Conservation (phyloP, 2,888 invertebrate species). For the Zaprionus lineosus region DNA sequence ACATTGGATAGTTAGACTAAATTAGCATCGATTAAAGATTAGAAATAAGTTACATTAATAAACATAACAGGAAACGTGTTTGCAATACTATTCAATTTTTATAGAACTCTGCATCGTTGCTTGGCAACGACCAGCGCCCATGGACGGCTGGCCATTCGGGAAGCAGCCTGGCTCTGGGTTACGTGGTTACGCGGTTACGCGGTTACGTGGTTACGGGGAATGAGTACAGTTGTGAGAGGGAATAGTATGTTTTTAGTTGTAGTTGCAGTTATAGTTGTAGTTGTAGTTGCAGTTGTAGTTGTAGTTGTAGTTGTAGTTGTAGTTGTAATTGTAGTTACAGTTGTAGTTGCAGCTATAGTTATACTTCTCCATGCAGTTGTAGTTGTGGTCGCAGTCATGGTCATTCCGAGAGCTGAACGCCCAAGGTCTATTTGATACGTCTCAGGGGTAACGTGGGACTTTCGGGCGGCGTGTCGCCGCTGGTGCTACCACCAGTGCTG, state of each 20-base stretch:
- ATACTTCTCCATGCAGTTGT: too few species aligned
- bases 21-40: constrained; percentile 48
- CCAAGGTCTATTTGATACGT: constrained; percentile 78
- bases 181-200: constrained; percentile 12
- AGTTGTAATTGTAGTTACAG: constrained; percentile 14
- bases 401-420: constrained; percentile 14
- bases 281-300: constrained; percentile 12
- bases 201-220: constrained; percentile 48
- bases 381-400: constrained; percentile 11
- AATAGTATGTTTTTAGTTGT: constrained; percentile 23
- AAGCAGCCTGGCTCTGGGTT: constrained; percentile 29
- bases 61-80: constrained; percentile 64
- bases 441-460: constrained; percentile 82
- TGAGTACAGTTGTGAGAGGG: constrained; percentile 50
- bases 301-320: constrained; percentile 11
- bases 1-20: constrained; percentile 64
- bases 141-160: constrained; percentile 16
- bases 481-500: constrained; percentile 40
- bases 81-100: constrained; percentile 68
- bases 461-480: constrained; percentile 69
- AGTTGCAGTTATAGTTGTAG: too few species aligned
- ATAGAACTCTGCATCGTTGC: constrained; percentile 50
- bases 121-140: constrained; percentile 6
- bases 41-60: constrained; percentile 64
- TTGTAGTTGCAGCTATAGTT: too few species aligned